These are phyloP conservation scores for Aramus guarauna DNA, from an alignment of 2,113 vertebrate genomes.

Conservation along the genomic window DNA sequence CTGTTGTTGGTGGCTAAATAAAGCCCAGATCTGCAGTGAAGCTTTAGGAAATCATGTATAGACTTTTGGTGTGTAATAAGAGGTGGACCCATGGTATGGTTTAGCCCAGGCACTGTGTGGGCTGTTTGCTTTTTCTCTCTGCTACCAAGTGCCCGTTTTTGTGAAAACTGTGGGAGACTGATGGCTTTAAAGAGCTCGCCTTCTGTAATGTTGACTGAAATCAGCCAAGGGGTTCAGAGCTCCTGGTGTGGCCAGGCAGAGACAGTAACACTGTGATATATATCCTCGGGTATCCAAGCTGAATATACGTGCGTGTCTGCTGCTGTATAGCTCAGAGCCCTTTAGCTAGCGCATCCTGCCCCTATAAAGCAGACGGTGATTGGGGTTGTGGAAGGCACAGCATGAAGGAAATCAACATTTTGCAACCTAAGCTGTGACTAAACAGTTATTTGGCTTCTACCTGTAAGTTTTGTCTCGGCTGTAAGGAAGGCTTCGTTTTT, in stretches of 20 bases:
- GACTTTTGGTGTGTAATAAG: not conserved
- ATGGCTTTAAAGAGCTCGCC: not conserved
- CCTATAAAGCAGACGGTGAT: not conserved
- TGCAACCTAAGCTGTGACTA: not conserved
- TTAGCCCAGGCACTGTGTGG: not conserved
- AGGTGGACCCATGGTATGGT: not conserved
- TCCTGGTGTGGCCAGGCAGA: not conserved
- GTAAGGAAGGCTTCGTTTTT: not conserved
- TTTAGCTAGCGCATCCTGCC: no score
- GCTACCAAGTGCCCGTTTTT: not conserved
- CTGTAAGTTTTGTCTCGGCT: not conserved
- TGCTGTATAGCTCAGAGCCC: not conserved
- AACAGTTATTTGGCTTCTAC: not conserved
- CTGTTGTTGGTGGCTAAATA: not conserved
- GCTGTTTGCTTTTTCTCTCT: not conserved
- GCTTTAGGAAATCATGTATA: not conserved
- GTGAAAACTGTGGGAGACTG: not conserved
- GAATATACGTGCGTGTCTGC: not conserved
- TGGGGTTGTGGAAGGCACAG: not conserved
- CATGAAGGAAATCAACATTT: not conserved
- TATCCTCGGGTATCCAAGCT: not conserved
- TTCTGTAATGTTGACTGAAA: not conserved
- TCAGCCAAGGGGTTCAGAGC: not conserved
- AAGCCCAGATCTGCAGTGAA: not conserved
- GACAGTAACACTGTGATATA: fast-evolving